Percentiles rank a stretch among this genome's conserved stretches.
These are phyloP conservation scores for Diadema setosum DNA, from an alignment of 35 echinoderm and acorn worm species.

Conservation along the genomic window DNA sequence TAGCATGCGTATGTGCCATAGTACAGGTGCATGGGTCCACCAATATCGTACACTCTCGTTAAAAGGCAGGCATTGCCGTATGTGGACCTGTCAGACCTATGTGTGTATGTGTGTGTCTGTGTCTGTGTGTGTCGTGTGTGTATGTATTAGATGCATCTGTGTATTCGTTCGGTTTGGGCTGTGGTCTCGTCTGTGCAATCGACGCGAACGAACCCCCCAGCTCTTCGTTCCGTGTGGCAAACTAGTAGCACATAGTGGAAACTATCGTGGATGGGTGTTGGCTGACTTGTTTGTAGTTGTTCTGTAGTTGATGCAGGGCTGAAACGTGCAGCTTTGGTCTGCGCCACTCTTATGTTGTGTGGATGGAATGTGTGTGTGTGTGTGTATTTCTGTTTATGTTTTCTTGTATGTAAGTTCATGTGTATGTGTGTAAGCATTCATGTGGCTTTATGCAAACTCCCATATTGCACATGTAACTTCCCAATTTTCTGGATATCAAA, in stretches of 20 bases:
- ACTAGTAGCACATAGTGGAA: slow-evolving; percentile 27
- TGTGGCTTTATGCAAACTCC: too few relatives aligned
- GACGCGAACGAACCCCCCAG: slow-evolving; percentile 4
- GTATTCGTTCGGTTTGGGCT: not conserved
- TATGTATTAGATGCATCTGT: too few relatives aligned
- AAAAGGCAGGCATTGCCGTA: not conserved
- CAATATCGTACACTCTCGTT: not conserved
- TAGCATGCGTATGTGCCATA: not conserved
- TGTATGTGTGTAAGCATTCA: too few relatives aligned
- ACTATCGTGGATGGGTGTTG: slow-evolving; percentile 14
- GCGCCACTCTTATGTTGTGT: not conserved
- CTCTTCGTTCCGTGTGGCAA: slow-evolving; percentile 2
- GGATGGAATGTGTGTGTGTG: not conserved
- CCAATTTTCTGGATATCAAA: too few relatives aligned
- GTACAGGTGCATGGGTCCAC: slow-evolving; percentile 18
- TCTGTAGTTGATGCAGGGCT: slow-evolving; percentile 1
- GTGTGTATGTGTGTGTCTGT: not conserved
- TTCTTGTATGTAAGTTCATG: too few relatives aligned
- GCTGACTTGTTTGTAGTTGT: slow-evolving; percentile 16
- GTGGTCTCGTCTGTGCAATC: slow-evolving; percentile 1
- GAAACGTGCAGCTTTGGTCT: not conserved
- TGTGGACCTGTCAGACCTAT: too few relatives aligned
- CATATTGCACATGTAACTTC: too few relatives aligned
- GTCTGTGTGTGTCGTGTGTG: not conserved
- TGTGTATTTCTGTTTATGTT: not conserved